Conservation (phyloP, 2,113 vertebrate species). For the Sylvilagus bachmani region DNA sequence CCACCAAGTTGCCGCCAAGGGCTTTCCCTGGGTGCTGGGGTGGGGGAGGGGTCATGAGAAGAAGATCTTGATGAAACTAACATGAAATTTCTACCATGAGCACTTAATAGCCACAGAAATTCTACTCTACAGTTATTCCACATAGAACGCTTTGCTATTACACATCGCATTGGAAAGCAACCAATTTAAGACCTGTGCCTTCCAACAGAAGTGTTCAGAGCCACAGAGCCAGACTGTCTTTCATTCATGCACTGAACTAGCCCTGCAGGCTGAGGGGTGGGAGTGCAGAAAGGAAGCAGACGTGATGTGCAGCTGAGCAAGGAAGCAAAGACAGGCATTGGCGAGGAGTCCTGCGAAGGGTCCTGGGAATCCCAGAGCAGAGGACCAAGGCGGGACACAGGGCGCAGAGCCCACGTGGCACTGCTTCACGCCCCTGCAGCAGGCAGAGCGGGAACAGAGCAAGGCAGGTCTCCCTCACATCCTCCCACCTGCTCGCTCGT, state of each 20-base stretch:
- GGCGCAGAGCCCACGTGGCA: no score
- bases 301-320: neutral
- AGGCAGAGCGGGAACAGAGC: neutral
- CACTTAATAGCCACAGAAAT: neutral
- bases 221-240: neutral
- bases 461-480: neutral
- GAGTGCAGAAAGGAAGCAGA: neutral
- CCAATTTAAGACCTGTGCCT: neutral
- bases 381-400: no score
- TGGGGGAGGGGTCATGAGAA: fast-evolving
- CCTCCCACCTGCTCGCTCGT: neutral
- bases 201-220: neutral
- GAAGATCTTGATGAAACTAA: neutral
- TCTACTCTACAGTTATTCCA: neutral
- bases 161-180: neutral
- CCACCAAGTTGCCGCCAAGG: neutral
- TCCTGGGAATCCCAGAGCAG: neutral
- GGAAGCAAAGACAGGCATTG: neutral
- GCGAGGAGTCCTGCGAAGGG: neutral
- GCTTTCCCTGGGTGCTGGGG: neutral
- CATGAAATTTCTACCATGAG: neutral
- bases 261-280: neutral
- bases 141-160: neutral
- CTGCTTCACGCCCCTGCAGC: neutral
- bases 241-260: neutral